These are phyloP conservation scores for Oryzias sinensis DNA, from an alignment of 2,797 vertebrate genomes.

Conservation along the genomic window DNA sequence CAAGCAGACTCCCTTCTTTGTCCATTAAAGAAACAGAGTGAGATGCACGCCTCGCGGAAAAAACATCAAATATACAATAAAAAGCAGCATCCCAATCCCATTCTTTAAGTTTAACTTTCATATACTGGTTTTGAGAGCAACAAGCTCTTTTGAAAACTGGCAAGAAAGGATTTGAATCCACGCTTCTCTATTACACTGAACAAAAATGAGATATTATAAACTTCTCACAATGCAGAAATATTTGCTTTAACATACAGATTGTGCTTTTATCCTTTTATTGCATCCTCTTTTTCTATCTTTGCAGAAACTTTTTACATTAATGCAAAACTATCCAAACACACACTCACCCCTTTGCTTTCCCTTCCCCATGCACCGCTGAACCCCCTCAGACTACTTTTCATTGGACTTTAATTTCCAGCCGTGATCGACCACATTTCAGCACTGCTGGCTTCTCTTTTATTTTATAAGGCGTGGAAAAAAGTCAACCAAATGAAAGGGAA, in stretches of 20 bases:
- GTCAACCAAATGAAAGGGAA: constrained; percentile 54
- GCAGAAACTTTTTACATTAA: constrained; percentile 22
- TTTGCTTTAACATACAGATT: constrained; percentile 6
- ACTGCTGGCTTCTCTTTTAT: constrained; percentile 48
- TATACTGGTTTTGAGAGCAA: constrained; percentile 8
- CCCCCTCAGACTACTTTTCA: constrained; percentile 59
- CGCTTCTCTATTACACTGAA: constrained; percentile 4
- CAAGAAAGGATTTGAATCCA: constrained; percentile 10
- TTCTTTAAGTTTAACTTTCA: constrained; percentile 12
- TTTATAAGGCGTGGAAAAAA: constrained; percentile 55
- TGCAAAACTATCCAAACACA: constrained; percentile 16
- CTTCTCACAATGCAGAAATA: constrained; percentile 8
- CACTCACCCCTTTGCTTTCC: constrained; percentile 34
- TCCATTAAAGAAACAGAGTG: constrained; percentile 5
- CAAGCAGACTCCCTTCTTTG: constrained; percentile 7
- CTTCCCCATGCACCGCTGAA: constrained; percentile 42
- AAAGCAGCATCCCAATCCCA: constrained; percentile 18
- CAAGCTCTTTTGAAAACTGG: no score
- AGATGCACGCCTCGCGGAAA: constrained; percentile 1
- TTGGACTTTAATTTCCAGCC: constrained; percentile 65
- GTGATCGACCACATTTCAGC: constrained; percentile 58
- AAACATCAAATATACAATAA: constrained; percentile 24
- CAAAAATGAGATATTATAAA: constrained; percentile 8
- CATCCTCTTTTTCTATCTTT: constrained; percentile 8
- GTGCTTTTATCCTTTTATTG: constrained; percentile 17